Percentiles rank a stretch among this genome's conserved stretches.
These are phyloP conservation scores for Colistium nudipinnis DNA, from an alignment of 2,113 vertebrate species.

Conservation along the genomic window DNA sequence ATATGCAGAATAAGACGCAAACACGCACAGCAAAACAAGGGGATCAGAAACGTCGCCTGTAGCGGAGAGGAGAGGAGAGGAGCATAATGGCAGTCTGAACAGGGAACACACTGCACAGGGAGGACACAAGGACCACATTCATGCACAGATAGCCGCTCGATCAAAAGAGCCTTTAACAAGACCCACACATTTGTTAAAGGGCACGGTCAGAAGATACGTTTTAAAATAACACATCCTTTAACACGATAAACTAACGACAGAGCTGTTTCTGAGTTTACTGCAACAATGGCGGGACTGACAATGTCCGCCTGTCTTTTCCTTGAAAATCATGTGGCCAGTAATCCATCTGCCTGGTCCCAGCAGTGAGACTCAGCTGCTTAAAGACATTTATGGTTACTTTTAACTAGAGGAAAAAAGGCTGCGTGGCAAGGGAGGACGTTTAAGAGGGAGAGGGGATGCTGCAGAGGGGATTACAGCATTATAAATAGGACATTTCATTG, in stretches of 20 bases:
- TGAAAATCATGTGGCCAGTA: conserved; percentile 5
- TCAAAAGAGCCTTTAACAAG: conserved; percentile 76
- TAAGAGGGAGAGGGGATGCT: not conserved
- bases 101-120: conserved; percentile 40
- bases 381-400: no score
- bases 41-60: conserved; percentile 29
- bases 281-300: not conserved
- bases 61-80: conserved; percentile 15
- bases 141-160: conserved; percentile 55
- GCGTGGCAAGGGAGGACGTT: not conserved
- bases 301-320: no score
- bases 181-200: conserved; percentile 41
- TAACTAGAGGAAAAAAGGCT: no score
- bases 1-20: conserved; percentile 14
- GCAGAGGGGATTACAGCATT: not conserved
- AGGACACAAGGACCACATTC: conserved; percentile 74
- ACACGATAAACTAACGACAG: no score
- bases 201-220: conserved; percentile 16
- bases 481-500: not conserved
- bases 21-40: conserved; percentile 23
- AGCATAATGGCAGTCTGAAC: conserved; percentile 50
- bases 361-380: not conserved
- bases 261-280: not conserved
- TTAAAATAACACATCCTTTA: conserved; percentile 1
- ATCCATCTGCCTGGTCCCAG: not conserved